Conservation (phyloP, 2,888 invertebrate genomes). For the Himalopsyche tibetana region DNA sequence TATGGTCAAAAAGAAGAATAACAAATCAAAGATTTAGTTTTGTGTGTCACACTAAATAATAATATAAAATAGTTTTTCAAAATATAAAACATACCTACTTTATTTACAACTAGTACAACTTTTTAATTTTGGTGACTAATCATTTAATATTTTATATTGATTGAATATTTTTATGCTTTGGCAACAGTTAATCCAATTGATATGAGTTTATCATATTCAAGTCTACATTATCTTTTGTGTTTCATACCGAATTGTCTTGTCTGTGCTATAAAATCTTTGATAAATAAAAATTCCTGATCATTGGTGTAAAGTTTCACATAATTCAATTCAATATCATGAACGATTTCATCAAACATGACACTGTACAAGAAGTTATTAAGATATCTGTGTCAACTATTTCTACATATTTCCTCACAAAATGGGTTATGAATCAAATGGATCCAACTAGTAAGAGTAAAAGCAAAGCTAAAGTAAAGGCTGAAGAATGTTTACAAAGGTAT, state of each 20-base stretch:
- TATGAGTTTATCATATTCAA: background rate
- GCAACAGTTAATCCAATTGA: background rate
- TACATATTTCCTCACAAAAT: slow-evolving; percentile 92
- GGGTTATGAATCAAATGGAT: slow-evolving; percentile 94
- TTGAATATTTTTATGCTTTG: background rate
- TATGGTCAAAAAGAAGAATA: too few relatives aligned
- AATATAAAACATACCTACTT: too few relatives aligned
- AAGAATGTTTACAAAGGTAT: slow-evolving; percentile 86
- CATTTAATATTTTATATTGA: background rate
- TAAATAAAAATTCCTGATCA: background rate
- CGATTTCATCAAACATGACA: slow-evolving; percentile 83
- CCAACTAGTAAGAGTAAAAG: slow-evolving; percentile 94
- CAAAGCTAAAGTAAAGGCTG: slow-evolving; percentile 89
- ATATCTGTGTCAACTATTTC: slow-evolving; percentile 88
- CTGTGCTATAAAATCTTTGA: background rate
- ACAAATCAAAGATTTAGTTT: too few relatives aligned
- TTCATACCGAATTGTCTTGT: background rate
- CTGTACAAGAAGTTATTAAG: slow-evolving; percentile 85
- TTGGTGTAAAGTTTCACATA: background rate
- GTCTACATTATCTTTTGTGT: background rate
- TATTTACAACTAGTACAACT: too few relatives aligned
- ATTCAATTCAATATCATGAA: slow-evolving; percentile 69
- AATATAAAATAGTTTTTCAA: too few relatives aligned
- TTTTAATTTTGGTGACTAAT: background rate
- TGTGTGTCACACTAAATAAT: too few relatives aligned